Evolutionary conservation across 2,113 vertebrate genomes (phyloP).

Genomic region (Tetrao urogallus): DNA sequence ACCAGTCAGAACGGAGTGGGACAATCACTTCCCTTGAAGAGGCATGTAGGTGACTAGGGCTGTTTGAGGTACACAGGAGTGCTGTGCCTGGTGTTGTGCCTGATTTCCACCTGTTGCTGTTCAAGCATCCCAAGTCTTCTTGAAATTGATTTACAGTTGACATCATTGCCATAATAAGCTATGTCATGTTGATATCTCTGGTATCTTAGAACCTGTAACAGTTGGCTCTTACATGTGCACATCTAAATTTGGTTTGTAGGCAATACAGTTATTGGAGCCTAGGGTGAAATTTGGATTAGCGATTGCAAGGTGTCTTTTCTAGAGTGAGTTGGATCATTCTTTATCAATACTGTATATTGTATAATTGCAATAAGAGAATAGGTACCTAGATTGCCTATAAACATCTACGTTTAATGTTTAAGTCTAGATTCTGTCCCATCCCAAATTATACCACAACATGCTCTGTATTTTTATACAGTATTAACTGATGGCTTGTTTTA

Average conservation of each 20-base stretch:
- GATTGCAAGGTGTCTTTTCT: background rate
- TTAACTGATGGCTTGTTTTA: background rate
- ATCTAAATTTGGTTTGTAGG: background rate
- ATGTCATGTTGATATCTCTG: background rate
- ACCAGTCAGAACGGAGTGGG: too few species aligned
- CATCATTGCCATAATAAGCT: background rate
- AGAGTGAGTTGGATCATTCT: background rate
- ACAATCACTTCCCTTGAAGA: background rate
- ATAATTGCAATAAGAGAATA: background rate
- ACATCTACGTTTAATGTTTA: background rate
- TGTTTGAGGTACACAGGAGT: background rate
- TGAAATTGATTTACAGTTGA: background rate
- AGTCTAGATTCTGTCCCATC: background rate
- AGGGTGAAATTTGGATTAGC: background rate
- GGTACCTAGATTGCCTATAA: background rate
- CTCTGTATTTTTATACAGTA: background rate
- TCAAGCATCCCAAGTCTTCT: background rate
- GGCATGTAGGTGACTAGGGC: background rate
- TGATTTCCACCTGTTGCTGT: background rate
- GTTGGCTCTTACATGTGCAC: background rate
- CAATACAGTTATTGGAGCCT: background rate
- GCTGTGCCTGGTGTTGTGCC: background rate
- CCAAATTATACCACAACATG: background rate
- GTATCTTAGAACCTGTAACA: fast-evolving
- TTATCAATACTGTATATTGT: background rate